Evolutionary conservation across 1,140 invertebrate species (phyloP), one percentile per base, ranked within the genome.

Genomic region (Latrodectus geometricus): DNA sequence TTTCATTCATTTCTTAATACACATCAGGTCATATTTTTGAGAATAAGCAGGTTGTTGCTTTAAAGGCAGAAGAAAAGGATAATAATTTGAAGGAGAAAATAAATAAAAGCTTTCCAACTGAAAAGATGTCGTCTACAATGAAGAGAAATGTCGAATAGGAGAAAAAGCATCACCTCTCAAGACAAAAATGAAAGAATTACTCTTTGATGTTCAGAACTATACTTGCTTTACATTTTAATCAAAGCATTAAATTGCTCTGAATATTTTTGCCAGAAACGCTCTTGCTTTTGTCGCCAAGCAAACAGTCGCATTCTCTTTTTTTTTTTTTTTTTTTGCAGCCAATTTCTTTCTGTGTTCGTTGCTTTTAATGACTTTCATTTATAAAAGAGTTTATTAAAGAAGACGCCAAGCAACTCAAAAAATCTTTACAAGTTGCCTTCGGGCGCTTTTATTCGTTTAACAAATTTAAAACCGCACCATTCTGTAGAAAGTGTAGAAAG

Each of bases 341-440:
- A 15, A 12, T 68, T 17, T 52, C 20, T 15, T 69, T 50, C 23
- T 48, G 48, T 48, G 48, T 52, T n/a, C 54, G 50, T 79, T 50
- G 65, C 35, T 54, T 81, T 72, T 81, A 81, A 81, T 81, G 79
- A 81, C 79, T 81, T 81, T 70, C 79, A 81, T 81, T 81, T 72
- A 81, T 68, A 72, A 72, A 21, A 52, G 72, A 69, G 35, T 81
- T 81, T 72, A 72, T 81, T 72, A 48, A 70, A 70, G 49, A 23
- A 69, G 77, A 79, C 56, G 65, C n/a, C 14, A 79, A 17, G 35
- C 54, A 35, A 35, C 35, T 35, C 69, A 23, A 81, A 81, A 81
- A 69, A 81, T 68, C 69, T 35, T 69, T 15, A 48, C 21, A 81
- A 81, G 20, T 81, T 35, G 35, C 68, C 79, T 81, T 17, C 50